These are phyloP conservation scores for Heteromurus nitidus DNA, from an alignment of 2,888 invertebrate species.

Conservation along the genomic window DNA sequence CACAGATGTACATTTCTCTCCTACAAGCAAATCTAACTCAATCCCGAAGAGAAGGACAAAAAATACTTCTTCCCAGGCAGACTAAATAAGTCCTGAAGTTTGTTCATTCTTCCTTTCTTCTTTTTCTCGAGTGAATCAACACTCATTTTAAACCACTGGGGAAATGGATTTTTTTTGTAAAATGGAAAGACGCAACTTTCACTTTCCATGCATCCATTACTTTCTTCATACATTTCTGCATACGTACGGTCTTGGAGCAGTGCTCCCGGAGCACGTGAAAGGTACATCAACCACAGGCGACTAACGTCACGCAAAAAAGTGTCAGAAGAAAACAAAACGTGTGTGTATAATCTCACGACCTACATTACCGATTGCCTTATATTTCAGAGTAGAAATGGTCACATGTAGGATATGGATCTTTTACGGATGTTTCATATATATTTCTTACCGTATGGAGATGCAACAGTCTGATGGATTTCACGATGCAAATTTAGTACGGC, in stretches of 20 bases:
- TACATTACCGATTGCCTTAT: background rate
- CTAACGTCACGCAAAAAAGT: background rate
- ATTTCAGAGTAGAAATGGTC: background rate
- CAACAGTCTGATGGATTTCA: slow-evolving; percentile 67
- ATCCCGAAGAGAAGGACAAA: background rate
- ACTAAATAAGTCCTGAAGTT: background rate
- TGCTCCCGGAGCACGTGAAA: too few species aligned
- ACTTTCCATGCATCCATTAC: background rate
- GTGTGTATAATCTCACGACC: background rate
- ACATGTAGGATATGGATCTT: background rate
- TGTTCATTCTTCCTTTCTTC: slow-evolving; percentile 11
- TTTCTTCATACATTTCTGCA: background rate
- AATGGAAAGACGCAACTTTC: slow-evolving; percentile 4
- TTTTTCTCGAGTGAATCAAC: slow-evolving; percentile 6
- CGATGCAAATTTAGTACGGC: slow-evolving; percentile 69
- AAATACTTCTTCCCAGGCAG: slow-evolving; percentile 2
- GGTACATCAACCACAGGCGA: slow-evolving; percentile 16
- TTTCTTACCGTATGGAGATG: slow-evolving; percentile 49
- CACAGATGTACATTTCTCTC: background rate
- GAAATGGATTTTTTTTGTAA: background rate
- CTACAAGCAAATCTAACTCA: background rate
- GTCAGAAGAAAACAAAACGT: background rate
- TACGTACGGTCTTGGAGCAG: too few species aligned
- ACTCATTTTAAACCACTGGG: slow-evolving; percentile 25
- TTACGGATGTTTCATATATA: slow-evolving; percentile 3